Percentiles rank a stretch among this genome's conserved stretches.
These are phyloP conservation scores for Athalia rosae DNA, from an alignment of 2,888 invertebrate genomes.

Conservation along the genomic window DNA sequence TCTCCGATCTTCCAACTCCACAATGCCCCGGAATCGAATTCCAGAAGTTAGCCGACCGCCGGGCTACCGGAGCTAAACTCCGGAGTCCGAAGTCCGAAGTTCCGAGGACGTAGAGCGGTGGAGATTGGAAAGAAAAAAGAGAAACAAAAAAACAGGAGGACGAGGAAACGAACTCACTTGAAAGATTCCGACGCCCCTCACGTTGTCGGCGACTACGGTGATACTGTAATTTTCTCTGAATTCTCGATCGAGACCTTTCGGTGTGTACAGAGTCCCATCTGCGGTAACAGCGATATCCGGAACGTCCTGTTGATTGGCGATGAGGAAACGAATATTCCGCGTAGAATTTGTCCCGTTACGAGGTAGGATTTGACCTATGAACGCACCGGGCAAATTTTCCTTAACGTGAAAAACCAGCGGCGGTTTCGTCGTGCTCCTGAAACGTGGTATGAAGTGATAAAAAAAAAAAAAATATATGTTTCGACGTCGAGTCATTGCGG, in stretches of 20 bases:
- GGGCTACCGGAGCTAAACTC: too few relatives aligned
- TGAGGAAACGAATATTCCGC: constrained; percentile 81
- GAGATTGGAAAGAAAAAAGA: constrained; percentile 21
- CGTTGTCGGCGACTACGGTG: constrained; percentile 87
- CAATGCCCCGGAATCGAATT: too few relatives aligned
- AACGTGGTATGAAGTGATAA: constrained; percentile 56
- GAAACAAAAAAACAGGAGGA: neutral
- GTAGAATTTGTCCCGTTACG: constrained; percentile 73
- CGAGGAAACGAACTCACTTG: constrained; percentile 75
- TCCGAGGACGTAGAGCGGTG: too few relatives aligned
- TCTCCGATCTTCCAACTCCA: too few relatives aligned
- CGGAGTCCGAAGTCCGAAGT: too few relatives aligned
- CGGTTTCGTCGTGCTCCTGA: constrained; percentile 81
- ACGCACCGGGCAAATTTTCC: constrained; percentile 84
- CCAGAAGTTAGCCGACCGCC: too few relatives aligned
- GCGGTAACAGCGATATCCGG: constrained; percentile 85
- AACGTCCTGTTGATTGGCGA: constrained; percentile 89
- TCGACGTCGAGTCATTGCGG: too few relatives aligned
- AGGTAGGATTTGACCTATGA: constrained; percentile 83
- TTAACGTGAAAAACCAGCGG: constrained; percentile 85
- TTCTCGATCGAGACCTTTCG: constrained; percentile 86
- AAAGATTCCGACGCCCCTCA: constrained; percentile 83
- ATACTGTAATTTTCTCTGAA: constrained; percentile 82
- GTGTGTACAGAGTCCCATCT: constrained; percentile 88
- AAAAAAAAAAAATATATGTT: neutral